Evolutionary conservation across 1,140 invertebrate genomes (phyloP).

Genomic region (Drosophila ercepeae): DNA sequence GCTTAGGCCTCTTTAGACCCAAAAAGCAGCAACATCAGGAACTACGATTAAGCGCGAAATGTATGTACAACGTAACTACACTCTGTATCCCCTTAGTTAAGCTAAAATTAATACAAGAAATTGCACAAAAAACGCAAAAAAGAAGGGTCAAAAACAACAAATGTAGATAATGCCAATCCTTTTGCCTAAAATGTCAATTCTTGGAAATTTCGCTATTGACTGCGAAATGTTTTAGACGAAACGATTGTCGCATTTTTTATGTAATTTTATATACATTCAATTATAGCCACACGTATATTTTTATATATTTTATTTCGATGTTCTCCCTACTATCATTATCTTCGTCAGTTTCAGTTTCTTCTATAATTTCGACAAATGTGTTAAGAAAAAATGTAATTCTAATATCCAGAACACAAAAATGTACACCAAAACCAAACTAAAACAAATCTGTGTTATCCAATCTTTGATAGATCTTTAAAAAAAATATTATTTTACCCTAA

Average conservation of each 20-base stretch:
- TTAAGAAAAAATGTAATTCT: conserved; percentile 59
- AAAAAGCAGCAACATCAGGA: conserved; percentile 29
- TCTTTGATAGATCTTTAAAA: conserved; percentile 80
- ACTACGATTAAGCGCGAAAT: conserved; percentile 46
- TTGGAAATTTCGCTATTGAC: conserved; percentile 58
- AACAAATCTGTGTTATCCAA: conserved; percentile 69
- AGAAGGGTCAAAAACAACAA: conserved; percentile 52
- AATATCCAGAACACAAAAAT: conserved; percentile 13
- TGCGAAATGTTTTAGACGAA: conserved; percentile 80
- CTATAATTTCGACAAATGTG: conserved; percentile 66
- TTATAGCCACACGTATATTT: conserved; percentile 24
- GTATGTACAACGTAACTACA: conserved; percentile 80
- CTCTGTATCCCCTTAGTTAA: conserved; percentile 83
- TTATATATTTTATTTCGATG: conserved; percentile 49
- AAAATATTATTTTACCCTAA: conserved; percentile 31
- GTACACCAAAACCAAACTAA: conserved; percentile 35
- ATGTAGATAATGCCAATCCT: conserved; percentile 83
- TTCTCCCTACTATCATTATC: conserved; percentile 43
- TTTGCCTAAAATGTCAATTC: conserved; percentile 81
- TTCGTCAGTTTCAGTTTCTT: conserved; percentile 43
- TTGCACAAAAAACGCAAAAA: conserved; percentile 36
- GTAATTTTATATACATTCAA: conserved; percentile 44
- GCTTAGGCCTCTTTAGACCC: conserved; percentile 37
- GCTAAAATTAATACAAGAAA: conserved; percentile 57
- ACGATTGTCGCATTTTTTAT: conserved; percentile 83